These are phyloP conservation scores for Antechinus flavipes DNA, from an alignment of 2,113 vertebrate species.

Conservation along the genomic window DNA sequence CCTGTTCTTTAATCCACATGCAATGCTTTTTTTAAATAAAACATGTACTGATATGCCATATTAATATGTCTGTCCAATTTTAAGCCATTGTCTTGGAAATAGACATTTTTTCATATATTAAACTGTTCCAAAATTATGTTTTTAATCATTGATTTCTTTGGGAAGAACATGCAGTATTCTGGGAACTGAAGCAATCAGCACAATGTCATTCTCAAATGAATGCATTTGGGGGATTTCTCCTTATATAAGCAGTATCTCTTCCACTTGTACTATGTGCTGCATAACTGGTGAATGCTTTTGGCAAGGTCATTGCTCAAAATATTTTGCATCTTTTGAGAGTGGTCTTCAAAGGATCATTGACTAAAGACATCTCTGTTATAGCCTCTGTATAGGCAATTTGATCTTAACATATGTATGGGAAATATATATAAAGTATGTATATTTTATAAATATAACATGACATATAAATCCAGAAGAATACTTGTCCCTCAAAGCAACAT, in stretches of 20 bases:
- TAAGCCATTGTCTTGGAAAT: neutral
- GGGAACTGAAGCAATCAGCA: neutral
- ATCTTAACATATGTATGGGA: neutral
- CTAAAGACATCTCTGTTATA: neutral
- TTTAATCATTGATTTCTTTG: neutral
- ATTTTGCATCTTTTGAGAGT: neutral
- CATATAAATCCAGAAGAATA: neutral
- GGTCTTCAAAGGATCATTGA: neutral
- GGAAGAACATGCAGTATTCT: neutral
- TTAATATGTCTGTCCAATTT: neutral
- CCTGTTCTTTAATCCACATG: neutral
- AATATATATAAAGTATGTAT: neutral
- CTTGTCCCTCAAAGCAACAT: neutral
- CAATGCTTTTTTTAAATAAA: neutral
- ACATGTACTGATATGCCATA: neutral
- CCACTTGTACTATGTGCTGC: neutral
- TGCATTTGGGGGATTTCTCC: neutral
- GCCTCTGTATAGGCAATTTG: neutral
- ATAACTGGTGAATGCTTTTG: neutral
- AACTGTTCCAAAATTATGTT: neutral
- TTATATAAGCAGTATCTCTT: neutral
- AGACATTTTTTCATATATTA: neutral
- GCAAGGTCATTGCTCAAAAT: neutral
- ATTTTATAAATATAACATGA: neutral
- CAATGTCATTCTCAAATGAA: neutral